A percentile compares a stretch with the other conserved stretches of the same genome.
These are phyloP conservation scores for Halichoerus grypus DNA, from an alignment of 2,113 vertebrate species.

Conservation along the genomic window DNA sequence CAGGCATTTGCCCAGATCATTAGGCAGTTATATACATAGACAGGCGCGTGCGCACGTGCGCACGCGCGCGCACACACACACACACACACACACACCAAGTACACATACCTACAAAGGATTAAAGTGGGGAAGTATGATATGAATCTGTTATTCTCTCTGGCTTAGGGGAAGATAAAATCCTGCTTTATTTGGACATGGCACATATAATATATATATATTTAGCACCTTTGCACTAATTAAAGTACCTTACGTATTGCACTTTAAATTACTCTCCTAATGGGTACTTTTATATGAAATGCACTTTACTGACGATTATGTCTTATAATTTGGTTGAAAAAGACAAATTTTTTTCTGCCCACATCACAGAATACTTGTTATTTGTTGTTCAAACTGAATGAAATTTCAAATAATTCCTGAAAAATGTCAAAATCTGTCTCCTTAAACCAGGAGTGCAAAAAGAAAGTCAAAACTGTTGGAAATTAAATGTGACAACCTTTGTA, in stretches of 20 bases:
- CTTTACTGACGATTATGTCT: slow-evolving; percentile 64
- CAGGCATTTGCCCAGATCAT: slow-evolving; percentile 8
- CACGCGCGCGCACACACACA: neutral
- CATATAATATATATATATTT: slow-evolving; percentile 46
- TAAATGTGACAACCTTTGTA: neutral
- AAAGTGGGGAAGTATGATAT: neutral
- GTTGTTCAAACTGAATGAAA: neutral
- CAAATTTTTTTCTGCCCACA: neutral
- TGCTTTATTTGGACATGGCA: slow-evolving; percentile 12
- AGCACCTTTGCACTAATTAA: slow-evolving; percentile 63
- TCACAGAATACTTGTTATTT: slow-evolving; percentile 28
- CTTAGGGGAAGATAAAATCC: slow-evolving; percentile 22
- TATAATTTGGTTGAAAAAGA: slow-evolving; percentile 48
- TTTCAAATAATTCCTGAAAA: slow-evolving; percentile 24
- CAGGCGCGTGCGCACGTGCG: neutral
- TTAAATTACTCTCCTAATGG: slow-evolving; percentile 46
- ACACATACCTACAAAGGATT: slow-evolving; percentile 18
- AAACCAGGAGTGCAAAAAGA: neutral
- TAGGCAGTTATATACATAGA: neutral
- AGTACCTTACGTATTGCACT: slow-evolving; percentile 59
- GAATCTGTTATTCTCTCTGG: slow-evolving; percentile 61
- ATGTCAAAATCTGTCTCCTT: slow-evolving; percentile 17
- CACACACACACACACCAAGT: neutral
- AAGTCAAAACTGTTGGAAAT: slow-evolving; percentile 12
- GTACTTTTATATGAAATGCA: slow-evolving; percentile 61